Percentiles rank a stretch among this genome's conserved stretches.
Evolutionary conservation across 2,797 vertebrate genomes (phyloP).

Genomic region (Glossophaga mutica): DNA sequence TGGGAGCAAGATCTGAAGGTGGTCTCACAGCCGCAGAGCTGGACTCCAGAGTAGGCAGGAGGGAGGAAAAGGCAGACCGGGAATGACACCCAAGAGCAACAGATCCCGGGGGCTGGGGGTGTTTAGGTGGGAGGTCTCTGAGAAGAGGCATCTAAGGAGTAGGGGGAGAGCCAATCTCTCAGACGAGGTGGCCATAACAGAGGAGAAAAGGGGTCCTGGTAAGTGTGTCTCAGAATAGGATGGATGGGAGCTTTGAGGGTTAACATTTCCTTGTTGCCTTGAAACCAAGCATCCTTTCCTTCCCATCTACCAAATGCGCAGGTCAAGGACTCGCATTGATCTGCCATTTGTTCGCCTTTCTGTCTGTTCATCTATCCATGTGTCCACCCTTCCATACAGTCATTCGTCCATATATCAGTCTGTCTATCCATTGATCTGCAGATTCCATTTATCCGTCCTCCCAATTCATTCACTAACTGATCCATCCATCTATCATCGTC

Average conservation of each 20-base stretch:
- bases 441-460: neutral
- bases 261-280: constrained; percentile 5
- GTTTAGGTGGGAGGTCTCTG: neutral
- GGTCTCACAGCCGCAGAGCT: neutral
- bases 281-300: neutral
- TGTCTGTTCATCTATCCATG: neutral
- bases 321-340: neutral
- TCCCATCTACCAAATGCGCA: neutral
- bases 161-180: neutral
- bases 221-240: neutral
- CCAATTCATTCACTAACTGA: neutral
- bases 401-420: neutral
- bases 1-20: neutral
- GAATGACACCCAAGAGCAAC: neutral
- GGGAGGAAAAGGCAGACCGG: neutral
- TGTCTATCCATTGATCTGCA: neutral
- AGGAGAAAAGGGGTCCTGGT: neutral
- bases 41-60: neutral
- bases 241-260: neutral
- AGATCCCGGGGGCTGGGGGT: too few species aligned
- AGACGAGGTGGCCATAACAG: neutral
- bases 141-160: neutral
- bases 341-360: neutral
- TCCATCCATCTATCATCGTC: neutral
- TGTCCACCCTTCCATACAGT: neutral